Percentiles rank a stretch among this genome's conserved stretches.
Evolutionary conservation across 2,888 invertebrate genomes (phyloP).

Genomic region (Ophion slaviceki): DNA sequence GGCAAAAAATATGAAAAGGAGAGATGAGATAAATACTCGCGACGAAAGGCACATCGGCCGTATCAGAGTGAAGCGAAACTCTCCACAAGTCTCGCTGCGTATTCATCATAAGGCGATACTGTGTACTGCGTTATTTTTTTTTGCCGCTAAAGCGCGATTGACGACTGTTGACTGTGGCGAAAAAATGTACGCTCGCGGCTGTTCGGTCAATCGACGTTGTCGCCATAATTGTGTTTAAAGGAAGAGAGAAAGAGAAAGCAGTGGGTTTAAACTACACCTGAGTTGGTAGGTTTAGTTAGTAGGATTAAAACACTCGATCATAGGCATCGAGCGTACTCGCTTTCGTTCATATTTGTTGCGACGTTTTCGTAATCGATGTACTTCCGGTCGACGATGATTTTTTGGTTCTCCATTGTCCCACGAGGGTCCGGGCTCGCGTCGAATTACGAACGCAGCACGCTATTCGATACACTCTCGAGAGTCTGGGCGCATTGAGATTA

Average conservation of each 20-base stretch:
- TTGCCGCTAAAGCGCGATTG: neutral
- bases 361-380: neutral
- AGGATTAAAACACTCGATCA: conserved; percentile 11
- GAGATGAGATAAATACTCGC: conserved; percentile 8
- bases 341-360: conserved; percentile 39
- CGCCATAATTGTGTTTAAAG: conserved; percentile 74
- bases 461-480: conserved; percentile 52
- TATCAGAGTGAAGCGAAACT: conserved; percentile 9
- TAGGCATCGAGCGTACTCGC: conserved; percentile 35
- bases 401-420: neutral
- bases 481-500: conserved; percentile 48
- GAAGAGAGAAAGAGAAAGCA: conserved; percentile 5
- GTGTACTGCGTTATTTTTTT: neutral
- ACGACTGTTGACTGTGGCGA: conserved; percentile 3
- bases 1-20: neutral
- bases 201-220: conserved; percentile 63
- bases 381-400: conserved; percentile 6
- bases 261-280: conserved; percentile 30
- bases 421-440: neutral
- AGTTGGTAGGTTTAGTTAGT: conserved; percentile 26
- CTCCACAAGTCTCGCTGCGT: conserved; percentile 35
- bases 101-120: neutral
- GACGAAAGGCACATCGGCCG: conserved; percentile 1
- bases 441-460: conserved; percentile 15
- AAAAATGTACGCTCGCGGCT: neutral